phyloP scores from a whole-genome alignment of 1,140 invertebrate species.

The Trichomalopsis sarcophagae region DNA sequence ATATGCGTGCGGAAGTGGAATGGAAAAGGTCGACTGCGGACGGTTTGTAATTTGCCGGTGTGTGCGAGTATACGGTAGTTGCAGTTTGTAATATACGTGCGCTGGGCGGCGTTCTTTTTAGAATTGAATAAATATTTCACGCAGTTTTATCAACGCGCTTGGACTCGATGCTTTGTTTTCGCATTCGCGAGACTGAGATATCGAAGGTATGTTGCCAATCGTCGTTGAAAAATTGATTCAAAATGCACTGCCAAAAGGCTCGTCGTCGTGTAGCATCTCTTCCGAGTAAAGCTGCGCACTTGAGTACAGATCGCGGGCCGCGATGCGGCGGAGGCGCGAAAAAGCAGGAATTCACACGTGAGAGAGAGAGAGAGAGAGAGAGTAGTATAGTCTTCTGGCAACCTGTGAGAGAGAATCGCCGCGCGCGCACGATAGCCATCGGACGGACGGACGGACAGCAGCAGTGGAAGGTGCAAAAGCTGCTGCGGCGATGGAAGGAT shows the following conservation, averaged over 20 bases:
- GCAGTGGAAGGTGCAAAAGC: slow-evolving; percentile 29
- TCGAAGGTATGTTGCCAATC: too few species aligned
- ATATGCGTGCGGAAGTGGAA: neutral
- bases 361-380: slow-evolving; percentile 27
- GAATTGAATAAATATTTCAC: too few species aligned
- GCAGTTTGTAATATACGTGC: neutral
- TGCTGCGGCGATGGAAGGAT: slow-evolving; percentile 12
- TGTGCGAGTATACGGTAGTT: neutral
- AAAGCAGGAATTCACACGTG: slow-evolving; percentile 5
- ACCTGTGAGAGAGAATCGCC: slow-evolving; percentile 20
- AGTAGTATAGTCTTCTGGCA: neutral
- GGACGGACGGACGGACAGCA: neutral
- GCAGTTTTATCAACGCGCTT: too few species aligned
- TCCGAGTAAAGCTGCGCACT: neutral
- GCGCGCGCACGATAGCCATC: slow-evolving; percentile 8
- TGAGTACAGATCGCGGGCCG: neutral
- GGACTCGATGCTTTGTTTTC: too few species aligned
- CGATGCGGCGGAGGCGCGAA: neutral
- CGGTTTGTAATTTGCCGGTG: neutral
- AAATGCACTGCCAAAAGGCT: neutral
- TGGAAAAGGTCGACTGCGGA: neutral
- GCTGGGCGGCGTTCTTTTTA: too few species aligned
- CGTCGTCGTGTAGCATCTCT: neutral
- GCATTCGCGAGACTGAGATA: too few species aligned
- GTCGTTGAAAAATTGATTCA: neutral